Evolutionary conservation across 2,888 invertebrate species (phyloP).

Genomic region (Parnassius apollo): DNA sequence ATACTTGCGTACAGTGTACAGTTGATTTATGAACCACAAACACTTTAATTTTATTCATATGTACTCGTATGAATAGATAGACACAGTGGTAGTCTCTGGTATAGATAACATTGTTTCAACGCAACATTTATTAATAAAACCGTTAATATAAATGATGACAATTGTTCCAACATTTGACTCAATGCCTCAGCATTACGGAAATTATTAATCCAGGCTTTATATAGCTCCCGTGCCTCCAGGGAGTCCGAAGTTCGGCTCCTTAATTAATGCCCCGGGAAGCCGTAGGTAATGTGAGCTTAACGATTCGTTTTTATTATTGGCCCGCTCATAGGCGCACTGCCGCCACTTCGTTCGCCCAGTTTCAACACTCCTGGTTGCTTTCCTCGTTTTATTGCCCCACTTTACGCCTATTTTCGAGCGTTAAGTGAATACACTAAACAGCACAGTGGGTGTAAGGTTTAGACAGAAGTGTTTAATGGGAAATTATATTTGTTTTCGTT

Average conservation of each 20-base stretch:
- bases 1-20: no score
- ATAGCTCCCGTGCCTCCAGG: conserved; percentile 14
- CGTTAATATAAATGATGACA: background rate
- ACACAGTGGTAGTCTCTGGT: no score
- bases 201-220: conserved; percentile 15
- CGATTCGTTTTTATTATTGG: conserved; percentile 12
- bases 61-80: no score
- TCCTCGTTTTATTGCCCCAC: background rate
- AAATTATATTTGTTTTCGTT: no score
- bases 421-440: conserved; percentile 15
- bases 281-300: conserved; percentile 13
- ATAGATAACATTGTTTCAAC: no score
- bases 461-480: background rate
- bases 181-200: background rate
- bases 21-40: no score
- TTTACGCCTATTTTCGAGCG: conserved; percentile 11
- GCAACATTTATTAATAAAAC: no score
- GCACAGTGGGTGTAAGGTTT: conserved; percentile 11
- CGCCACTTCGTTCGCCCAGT: conserved; percentile 1
- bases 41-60: no score
- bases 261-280: conserved; percentile 21
- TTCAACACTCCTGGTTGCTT: background rate
- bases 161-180: background rate
- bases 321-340: conserved; percentile 3
- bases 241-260: conserved; percentile 13